phyloP scores from a whole-genome alignment of 2,113 vertebrate species.

The Ictidomys tridecemlineatus region DNA sequence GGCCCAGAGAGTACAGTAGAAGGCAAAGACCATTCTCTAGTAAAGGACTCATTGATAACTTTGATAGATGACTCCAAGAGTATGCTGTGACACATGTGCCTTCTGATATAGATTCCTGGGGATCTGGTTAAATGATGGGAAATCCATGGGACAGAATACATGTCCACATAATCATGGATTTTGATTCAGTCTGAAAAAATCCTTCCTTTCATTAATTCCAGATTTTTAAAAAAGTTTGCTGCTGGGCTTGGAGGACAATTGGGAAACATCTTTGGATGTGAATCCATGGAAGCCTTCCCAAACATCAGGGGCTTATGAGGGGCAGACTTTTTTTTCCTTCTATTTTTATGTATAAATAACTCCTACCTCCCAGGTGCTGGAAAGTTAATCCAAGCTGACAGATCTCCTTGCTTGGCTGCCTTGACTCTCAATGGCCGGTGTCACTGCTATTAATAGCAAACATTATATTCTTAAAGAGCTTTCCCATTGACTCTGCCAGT shows the following conservation, averaged over 20 bases:
- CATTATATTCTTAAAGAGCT: constrained; percentile 77
- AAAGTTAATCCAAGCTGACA: constrained; percentile 76
- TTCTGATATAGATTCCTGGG: background rate
- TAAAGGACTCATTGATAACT: background rate
- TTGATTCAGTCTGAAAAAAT: constrained; percentile 55
- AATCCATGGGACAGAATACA: background rate
- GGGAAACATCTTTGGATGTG: constrained; percentile 46
- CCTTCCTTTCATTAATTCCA: constrained; percentile 52
- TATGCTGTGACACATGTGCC: background rate
- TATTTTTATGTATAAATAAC: constrained; percentile 80
- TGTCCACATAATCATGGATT: background rate
- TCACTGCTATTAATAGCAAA: constrained; percentile 78
- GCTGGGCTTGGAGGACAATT: constrained; percentile 54
- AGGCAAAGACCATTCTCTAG: background rate
- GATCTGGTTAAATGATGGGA: background rate
- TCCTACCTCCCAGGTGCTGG: constrained; percentile 77
- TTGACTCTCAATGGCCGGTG: constrained; percentile 64
- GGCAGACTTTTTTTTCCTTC: constrained; percentile 74
- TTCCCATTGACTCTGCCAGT: constrained; percentile 58
- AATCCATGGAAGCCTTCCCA: background rate
- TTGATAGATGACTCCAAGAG: background rate
- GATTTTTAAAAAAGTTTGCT: constrained; percentile 5
- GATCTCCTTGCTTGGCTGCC: constrained; percentile 75
- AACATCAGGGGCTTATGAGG: constrained; percentile 40
- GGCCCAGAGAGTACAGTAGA: background rate